Evolutionary conservation across 2,888 invertebrate species (phyloP), one percentile per base, ranked within the genome.

Genomic region (Drosophila leonis): DNA sequence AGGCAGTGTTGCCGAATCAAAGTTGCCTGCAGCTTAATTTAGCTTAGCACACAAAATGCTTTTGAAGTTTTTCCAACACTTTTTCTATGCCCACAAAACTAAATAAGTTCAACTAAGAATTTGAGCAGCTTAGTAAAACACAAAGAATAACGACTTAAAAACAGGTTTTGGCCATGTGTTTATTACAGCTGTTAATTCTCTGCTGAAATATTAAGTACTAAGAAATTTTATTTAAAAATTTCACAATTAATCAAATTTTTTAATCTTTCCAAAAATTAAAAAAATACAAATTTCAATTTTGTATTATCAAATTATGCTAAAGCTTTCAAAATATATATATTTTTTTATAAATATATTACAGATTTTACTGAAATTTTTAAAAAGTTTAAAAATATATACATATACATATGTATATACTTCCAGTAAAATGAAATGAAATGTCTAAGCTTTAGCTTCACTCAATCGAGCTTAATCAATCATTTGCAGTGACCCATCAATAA

Each of bases 1-100:
- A 9, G 29, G 39, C 37, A 33, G 15, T 13, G 44, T 10, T 18
- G 29, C 39, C 5, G 39, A 64, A 60, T 68, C 68, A 56, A 55
- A 59, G 61, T 44, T 67, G 33, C 13, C 42, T 35, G 37, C 37
- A 46, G 13, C 37, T 18, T 27, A 46, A 41, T 76, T 55, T 61
- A 46, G 64, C 73, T 77, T 59, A 65, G 24, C 39, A 44, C 18
- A 54, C 49, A 55, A 65, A 67, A 64, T 52, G 48, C 39, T 12
- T 10, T 24, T 60, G n/a, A 60, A 66, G 59, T 59, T 35, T 67
- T 67, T 67, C 29, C 31, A 44, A 41, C 51, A 66, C 35, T 37
- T 65, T 31, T 42, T 15, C 15, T 15, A 3, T 20, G 27, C 49
- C 35, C 13, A n/a, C 31, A 63, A 37, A 27, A 13, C 8, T 49